Evolutionary conservation across 2,888 invertebrate species (phyloP), one percentile per base, ranked within the genome.

Genomic region (Plutella xylostella): DNA sequence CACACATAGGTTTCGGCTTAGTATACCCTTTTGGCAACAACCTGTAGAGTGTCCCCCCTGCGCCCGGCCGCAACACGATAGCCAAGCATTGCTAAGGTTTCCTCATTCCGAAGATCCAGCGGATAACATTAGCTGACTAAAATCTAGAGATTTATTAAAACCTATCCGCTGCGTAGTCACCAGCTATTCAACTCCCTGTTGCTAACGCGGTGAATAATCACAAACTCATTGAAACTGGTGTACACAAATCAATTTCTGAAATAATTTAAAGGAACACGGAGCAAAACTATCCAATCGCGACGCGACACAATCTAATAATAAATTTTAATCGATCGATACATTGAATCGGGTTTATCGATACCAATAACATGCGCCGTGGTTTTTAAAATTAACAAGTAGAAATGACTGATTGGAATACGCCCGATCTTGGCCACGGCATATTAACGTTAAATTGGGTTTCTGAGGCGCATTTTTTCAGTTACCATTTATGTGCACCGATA

Each of bases 371-470:
- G 80, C 76, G 65, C 73, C 71, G 65, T 74, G 77, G 71, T 72
- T 75, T 70, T 77, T 72, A 75, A 80, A 80, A 83, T 79, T 75
- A 82, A 77, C 77, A 74, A 72, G 72, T 72, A 75, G 14, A 40
- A 77, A 77, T 76, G 77, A 75, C 68, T 75, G 76, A 79, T 76
- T 79, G 78, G 72, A 73, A 75, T 72, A 72, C 69, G 67, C 64
- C n/a, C 65, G 68, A 65, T 65, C 66, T 70, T 57, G 59, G 82
- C 76, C 72, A 80, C 71, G 80, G 63, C 70, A 66, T 76, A 79
- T 82, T 80, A 82, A 82, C 68, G 71, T 57, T 72, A 73, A 79
- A 83, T 82, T 80, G 76, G 80, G 79, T 80, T 79, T 78, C 66
- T 80, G 72, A 64, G 72, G 66, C 78, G 69, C 65, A n/a, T n/a